These are phyloP conservation scores for Acrossocheilus fasciatus DNA, from an alignment of 2,797 vertebrate genomes.

Conservation along the genomic window DNA sequence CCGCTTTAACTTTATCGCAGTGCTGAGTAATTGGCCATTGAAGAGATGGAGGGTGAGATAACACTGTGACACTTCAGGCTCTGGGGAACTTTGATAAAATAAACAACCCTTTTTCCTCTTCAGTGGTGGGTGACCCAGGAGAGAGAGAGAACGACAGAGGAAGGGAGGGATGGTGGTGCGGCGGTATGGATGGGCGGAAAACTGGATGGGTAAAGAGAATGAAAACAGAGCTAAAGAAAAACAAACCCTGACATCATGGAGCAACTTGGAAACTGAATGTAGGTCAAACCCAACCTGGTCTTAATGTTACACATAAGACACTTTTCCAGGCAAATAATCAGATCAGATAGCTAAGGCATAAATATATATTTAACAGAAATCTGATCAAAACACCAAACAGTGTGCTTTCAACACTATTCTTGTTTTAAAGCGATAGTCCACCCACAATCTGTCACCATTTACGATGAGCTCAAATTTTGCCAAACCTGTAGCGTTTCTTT, in stretches of 20 bases:
- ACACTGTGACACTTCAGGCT: conserved; percentile 63
- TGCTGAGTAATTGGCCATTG: conserved; percentile 76
- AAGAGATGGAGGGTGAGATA: conserved; percentile 70
- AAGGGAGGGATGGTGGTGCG: conserved; percentile 20
- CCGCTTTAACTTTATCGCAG: conserved; percentile 72
- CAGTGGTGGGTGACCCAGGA: conserved; percentile 52
- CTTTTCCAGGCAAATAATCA: conserved; percentile 13
- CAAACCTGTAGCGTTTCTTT: background rate
- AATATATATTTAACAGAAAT: background rate
- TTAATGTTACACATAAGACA: conserved; percentile 40
- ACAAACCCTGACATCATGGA: conserved; percentile 75
- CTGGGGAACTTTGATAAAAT: conserved; percentile 68
- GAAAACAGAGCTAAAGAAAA: conserved; percentile 71
- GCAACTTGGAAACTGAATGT: conserved; percentile 67
- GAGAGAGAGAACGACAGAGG: conserved; percentile 41
- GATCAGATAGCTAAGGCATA: background rate
- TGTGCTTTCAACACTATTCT: background rate
- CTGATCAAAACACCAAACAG: background rate
- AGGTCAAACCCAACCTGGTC: conserved; percentile 67
- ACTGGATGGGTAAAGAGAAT: conserved; percentile 58
- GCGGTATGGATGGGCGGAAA: conserved; percentile 57
- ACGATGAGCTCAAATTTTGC: background rate
- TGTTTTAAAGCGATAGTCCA: background rate
- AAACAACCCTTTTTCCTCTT: conserved; percentile 72
- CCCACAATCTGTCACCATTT: background rate